Evolutionary conservation across 1,140 invertebrate species (phyloP).

Genomic region (Bombus affinis): DNA sequence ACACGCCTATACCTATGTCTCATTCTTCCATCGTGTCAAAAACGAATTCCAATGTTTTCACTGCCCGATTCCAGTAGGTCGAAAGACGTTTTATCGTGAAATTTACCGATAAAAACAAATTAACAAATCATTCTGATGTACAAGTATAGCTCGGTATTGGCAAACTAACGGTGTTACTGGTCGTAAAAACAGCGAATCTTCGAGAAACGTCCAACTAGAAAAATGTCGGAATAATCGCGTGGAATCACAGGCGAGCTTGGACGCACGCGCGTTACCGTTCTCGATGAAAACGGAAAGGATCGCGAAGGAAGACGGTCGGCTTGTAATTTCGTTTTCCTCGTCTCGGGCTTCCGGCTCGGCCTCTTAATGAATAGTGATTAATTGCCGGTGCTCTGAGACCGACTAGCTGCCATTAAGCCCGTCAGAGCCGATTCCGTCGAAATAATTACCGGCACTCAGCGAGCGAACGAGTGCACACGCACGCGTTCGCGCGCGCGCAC

Average conservation of each 20-base stretch:
- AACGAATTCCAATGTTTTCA: neutral
- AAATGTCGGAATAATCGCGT: neutral
- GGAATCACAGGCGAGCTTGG: constrained; percentile 2
- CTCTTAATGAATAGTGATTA: constrained; percentile 75
- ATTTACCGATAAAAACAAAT: too few species aligned
- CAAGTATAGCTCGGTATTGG: too few species aligned
- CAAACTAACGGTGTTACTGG: too few species aligned
- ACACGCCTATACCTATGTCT: neutral
- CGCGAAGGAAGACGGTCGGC: constrained; percentile 56
- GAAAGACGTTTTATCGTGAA: too few species aligned
- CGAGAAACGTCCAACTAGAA: neutral
- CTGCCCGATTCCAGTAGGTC: neutral
- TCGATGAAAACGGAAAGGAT: constrained; percentile 60
- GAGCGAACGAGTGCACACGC: constrained; percentile 34
- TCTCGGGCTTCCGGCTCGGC: constrained; percentile 66
- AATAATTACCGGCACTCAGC: constrained; percentile 72
- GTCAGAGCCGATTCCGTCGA: constrained; percentile 73
- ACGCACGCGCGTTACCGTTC: constrained; percentile 24
- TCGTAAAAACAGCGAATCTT: neutral
- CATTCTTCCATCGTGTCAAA: too few species aligned
- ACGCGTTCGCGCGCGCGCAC: constrained; percentile 29
- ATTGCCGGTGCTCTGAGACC: constrained; percentile 71
- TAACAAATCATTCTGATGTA: too few species aligned
- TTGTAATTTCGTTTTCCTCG: constrained; percentile 72
- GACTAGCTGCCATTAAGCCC: constrained; percentile 72